phyloP scores from a whole-genome alignment of 1,140 invertebrate species.

The Bombus polaris region DNA sequence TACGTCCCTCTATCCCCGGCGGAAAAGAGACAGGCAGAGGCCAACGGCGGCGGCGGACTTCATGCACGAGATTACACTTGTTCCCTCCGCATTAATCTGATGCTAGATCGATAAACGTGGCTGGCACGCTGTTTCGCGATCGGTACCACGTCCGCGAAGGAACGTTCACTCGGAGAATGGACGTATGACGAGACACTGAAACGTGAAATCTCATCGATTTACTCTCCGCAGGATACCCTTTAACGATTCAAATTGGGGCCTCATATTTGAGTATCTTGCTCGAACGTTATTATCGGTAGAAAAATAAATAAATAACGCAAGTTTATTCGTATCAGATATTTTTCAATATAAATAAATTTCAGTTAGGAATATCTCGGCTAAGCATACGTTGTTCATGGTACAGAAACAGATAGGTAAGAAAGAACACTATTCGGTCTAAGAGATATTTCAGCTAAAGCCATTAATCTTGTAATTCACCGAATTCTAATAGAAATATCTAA shows the following conservation, averaged over 20 bases:
- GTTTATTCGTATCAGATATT: no score
- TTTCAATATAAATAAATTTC: no score
- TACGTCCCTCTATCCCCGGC: not conserved
- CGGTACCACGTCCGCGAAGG: not conserved
- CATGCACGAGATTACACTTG: constrained; percentile 52
- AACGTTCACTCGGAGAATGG: not conserved
- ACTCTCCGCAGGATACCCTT: not conserved
- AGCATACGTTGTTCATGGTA: no score
- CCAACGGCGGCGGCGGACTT: constrained; percentile 17
- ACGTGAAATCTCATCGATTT: not conserved
- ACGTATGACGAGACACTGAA: not conserved
- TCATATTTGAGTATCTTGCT: not conserved
- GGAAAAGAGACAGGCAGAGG: not conserved
- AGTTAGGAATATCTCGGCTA: no score
- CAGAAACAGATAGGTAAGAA: no score
- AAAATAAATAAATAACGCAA: no score
- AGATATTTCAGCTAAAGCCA: no score
- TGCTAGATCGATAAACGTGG: constrained; percentile 33
- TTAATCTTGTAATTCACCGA: no score
- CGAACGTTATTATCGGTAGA: no score
- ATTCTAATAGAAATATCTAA: no score
- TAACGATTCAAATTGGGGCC: not conserved
- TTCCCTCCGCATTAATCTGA: constrained; percentile 49
- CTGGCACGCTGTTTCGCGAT: not conserved
- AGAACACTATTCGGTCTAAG: no score